Evolutionary conservation across 2,113 vertebrate genomes (phyloP).

Genomic region (Siphamia tubifer): DNA sequence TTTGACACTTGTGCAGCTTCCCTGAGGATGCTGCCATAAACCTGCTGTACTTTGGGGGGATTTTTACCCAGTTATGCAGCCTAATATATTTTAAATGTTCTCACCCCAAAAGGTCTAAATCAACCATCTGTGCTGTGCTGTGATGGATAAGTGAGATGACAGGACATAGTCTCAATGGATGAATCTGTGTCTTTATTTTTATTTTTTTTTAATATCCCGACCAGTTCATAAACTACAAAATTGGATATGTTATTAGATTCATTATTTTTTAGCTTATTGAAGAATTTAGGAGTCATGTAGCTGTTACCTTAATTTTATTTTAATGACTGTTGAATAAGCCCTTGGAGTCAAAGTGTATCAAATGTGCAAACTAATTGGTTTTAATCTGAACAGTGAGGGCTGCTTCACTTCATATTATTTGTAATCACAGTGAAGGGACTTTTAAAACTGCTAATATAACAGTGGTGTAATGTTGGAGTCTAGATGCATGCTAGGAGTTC

Average conservation of each 20-base stretch:
- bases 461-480: neutral
- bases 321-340: neutral
- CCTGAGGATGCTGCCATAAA: constrained; percentile 22
- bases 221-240: neutral
- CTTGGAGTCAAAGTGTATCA: constrained; percentile 1
- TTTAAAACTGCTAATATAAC: neutral
- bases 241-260: neutral
- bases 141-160: neutral
- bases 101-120: neutral
- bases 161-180: neutral
- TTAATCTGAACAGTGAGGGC: neutral
- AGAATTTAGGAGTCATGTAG: neutral
- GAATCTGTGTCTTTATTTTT: neutral
- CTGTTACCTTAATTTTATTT: neutral
- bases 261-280: constrained; percentile 1
- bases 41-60: constrained; percentile 68
- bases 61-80: constrained; percentile 27
- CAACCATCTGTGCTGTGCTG: neutral
- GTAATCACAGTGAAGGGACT: neutral
- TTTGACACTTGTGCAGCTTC: too few species aligned
- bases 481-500: neutral
- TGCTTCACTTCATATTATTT: neutral
- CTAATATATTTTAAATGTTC: neutral
- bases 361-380: neutral
- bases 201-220: neutral